Conservation (phyloP, 2,797 vertebrate genomes). For the Lacerta viridis region DNA sequence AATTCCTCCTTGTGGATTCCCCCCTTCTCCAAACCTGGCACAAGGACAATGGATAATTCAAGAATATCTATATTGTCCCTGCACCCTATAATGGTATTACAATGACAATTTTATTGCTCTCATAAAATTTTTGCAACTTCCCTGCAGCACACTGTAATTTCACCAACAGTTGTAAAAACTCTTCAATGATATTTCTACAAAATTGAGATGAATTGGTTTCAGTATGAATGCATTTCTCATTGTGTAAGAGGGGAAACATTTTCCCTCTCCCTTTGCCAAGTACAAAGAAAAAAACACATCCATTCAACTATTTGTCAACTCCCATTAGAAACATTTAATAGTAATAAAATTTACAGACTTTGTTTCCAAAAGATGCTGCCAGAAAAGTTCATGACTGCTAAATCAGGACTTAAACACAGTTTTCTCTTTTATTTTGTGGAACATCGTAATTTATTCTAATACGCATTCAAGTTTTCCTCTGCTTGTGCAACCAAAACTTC, state of each 20-base stretch:
- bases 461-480: neutral
- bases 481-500: neutral
- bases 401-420: constrained; percentile 89
- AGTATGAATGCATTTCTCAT: constrained; percentile 86
- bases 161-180: constrained; percentile 88
- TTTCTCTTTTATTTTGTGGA: constrained; percentile 86
- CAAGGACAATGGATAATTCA: constrained; percentile 66
- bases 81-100: constrained; percentile 86
- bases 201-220: constrained; percentile 90
- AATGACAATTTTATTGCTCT: constrained; percentile 93
- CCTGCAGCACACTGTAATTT: constrained; percentile 90
- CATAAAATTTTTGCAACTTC: constrained; percentile 92
- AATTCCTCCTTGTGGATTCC: constrained; percentile 64
- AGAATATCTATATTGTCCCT: constrained; percentile 76
- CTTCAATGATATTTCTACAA: constrained; percentile 91
- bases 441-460: constrained; percentile 52
- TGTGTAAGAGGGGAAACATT: constrained; percentile 87
- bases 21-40: constrained; percentile 53
- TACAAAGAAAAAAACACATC: constrained; percentile 86
- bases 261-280: constrained; percentile 86
- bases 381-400: constrained; percentile 87
- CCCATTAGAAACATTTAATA: constrained; percentile 98
- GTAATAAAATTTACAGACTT: constrained; percentile 93
- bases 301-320: constrained; percentile 98
- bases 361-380: constrained; percentile 93